phyloP scores from a whole-genome alignment of 2,797 vertebrate genomes.

The Echiichthys vipera region DNA sequence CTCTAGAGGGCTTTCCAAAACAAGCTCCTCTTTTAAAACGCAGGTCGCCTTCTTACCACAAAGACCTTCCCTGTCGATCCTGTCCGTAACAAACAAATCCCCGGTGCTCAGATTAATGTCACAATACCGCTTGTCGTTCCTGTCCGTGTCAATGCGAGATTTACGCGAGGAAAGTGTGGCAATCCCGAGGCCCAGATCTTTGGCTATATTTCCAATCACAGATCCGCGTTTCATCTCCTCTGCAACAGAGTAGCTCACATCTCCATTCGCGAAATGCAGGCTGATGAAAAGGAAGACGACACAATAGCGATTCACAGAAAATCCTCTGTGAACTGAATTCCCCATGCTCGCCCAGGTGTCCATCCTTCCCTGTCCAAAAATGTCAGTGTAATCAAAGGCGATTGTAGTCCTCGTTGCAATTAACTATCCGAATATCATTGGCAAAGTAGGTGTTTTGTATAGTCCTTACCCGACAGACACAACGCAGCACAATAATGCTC shows the following conservation, averaged over 20 bases:
- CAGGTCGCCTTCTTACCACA: slow-evolving; percentile 71
- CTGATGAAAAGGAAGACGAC: slow-evolving; percentile 25
- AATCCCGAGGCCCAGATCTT: slow-evolving; percentile 48
- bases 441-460: not conserved
- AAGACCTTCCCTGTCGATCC: slow-evolving; percentile 71
- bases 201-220: slow-evolving; percentile 61
- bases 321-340: not conserved
- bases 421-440: not conserved
- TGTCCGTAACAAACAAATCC: slow-evolving; percentile 53
- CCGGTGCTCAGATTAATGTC: slow-evolving; percentile 64
- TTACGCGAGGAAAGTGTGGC: slow-evolving; percentile 46
- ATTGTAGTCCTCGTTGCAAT: not conserved
- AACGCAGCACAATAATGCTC: not conserved
- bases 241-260: slow-evolving; percentile 50
- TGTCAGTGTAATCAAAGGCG: not conserved
- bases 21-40: slow-evolving; percentile 79
- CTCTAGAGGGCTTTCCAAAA: slow-evolving; percentile 84
- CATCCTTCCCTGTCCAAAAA: not conserved
- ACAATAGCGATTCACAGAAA: not conserved
- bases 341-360: not conserved
- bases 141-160: slow-evolving; percentile 58
- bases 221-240: slow-evolving; percentile 61
- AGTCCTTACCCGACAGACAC: not conserved
- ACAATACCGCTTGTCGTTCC: slow-evolving; percentile 48
- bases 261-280: slow-evolving; percentile 28